These are phyloP conservation scores for Sylvia atricapilla DNA, from an alignment of 2,113 vertebrate genomes.

Conservation along the genomic window DNA sequence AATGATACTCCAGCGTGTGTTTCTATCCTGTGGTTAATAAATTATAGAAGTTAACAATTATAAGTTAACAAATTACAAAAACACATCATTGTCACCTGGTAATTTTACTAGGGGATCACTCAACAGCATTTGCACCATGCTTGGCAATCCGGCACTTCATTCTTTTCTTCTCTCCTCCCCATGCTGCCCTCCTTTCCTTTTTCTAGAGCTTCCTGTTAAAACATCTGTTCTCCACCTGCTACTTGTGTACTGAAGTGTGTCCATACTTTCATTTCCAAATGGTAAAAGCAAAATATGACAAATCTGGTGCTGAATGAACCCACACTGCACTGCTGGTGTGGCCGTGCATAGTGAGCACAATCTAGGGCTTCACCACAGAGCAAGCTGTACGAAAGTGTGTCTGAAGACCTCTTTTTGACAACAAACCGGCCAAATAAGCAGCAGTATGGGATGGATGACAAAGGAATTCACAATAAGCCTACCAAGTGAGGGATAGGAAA, in stretches of 20 bases:
- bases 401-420: background rate
- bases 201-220: background rate
- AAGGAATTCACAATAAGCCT: background rate
- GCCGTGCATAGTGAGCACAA: background rate
- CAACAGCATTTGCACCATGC: background rate
- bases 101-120: background rate
- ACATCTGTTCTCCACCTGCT: background rate
- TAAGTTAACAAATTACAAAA: background rate
- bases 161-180: fast-evolving
- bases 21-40: background rate
- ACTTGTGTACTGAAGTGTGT: background rate
- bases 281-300: background rate
- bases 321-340: fast-evolving
- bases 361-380: background rate
- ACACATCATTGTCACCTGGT: background rate
- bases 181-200: background rate
- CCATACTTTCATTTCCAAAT: background rate
- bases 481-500: background rate
- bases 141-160: background rate
- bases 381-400: background rate
- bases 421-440: fast-evolving
- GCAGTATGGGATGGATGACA: background rate
- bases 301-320: background rate
- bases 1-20: background rate
- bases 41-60: background rate